Percentiles rank a stretch among this genome's conserved stretches.
Conservation (phyloP, 1,140 invertebrate genomes). For the Eulimnadia texana region DNA sequence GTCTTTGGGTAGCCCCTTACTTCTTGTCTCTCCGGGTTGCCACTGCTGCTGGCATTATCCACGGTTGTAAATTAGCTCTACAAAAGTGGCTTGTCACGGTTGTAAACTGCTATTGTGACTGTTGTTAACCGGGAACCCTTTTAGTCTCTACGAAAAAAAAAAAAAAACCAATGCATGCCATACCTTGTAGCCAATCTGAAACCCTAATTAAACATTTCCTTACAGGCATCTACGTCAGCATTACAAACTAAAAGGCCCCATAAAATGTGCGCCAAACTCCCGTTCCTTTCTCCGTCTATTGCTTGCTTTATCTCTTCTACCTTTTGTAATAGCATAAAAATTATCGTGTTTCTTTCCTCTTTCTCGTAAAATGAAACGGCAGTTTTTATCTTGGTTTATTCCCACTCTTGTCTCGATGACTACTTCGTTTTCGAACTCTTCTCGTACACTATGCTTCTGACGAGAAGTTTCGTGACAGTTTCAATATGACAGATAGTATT, state of each 20-base stretch:
- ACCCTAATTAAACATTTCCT: neutral
- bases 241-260: neutral
- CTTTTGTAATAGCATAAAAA: too few species aligned
- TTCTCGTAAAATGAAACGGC: too few species aligned
- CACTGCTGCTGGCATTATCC: neutral
- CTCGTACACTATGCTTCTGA: too few species aligned
- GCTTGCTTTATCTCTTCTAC: neutral
- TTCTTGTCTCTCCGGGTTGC: too few species aligned
- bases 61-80: neutral
- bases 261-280: neutral
- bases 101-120: neutral
- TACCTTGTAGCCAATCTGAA: neutral
- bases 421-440: too few species aligned
- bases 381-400: too few species aligned
- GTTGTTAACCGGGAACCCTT: neutral
- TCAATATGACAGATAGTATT: too few species aligned
- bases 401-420: too few species aligned
- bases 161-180: neutral
- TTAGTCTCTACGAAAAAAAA: neutral
- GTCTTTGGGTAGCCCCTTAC: too few species aligned
- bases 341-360: too few species aligned
- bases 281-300: neutral
- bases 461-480: too few species aligned
- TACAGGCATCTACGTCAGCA: neutral
- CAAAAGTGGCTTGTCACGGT: neutral